These are phyloP conservation scores for Distichodus sexfasciatus DNA, from an alignment of 2,797 vertebrate species.

Conservation along the genomic window DNA sequence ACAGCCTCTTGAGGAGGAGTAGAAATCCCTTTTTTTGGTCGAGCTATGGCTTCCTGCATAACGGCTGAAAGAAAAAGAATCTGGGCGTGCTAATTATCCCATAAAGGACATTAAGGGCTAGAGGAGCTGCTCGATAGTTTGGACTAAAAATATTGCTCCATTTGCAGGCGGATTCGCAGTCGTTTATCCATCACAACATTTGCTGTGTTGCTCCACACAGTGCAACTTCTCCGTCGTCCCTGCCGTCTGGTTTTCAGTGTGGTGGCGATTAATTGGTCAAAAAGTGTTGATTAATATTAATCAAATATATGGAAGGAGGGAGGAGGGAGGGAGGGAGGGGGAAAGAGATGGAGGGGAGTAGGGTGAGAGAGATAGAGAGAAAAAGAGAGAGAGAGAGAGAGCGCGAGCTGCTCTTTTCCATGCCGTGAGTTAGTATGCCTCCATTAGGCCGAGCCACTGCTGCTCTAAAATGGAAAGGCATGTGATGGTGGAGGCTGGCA, in stretches of 20 bases:
- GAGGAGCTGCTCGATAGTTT: constrained; percentile 20
- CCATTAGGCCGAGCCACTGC: neutral
- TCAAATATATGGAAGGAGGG: no score
- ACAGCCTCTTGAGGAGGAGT: constrained; percentile 2
- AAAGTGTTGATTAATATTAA: no score
- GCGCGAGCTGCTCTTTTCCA: neutral
- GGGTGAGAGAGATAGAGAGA: no score
- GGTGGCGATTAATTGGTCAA: no score
- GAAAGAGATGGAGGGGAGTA: no score
- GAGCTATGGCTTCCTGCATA: constrained; percentile 45
- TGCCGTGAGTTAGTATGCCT: neutral
- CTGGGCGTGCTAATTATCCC: constrained; percentile 60
- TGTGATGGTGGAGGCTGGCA: constrained; percentile 10
- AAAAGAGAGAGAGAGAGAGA: neutral
- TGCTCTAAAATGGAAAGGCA: neutral
- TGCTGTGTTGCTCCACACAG: neutral
- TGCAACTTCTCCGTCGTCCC: neutral
- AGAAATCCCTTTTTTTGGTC: constrained; percentile 33
- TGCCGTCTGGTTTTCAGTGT: no score
- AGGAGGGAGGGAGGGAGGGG: no score
- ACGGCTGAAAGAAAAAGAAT: constrained; percentile 53
- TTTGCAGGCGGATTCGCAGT: constrained; percentile 24
- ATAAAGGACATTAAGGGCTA: constrained; percentile 52
- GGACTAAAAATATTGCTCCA: constrained; percentile 22
- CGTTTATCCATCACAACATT: constrained; percentile 29